phyloP scores from a whole-genome alignment of 2,888 invertebrate genomes.

The Unio delphinus region DNA sequence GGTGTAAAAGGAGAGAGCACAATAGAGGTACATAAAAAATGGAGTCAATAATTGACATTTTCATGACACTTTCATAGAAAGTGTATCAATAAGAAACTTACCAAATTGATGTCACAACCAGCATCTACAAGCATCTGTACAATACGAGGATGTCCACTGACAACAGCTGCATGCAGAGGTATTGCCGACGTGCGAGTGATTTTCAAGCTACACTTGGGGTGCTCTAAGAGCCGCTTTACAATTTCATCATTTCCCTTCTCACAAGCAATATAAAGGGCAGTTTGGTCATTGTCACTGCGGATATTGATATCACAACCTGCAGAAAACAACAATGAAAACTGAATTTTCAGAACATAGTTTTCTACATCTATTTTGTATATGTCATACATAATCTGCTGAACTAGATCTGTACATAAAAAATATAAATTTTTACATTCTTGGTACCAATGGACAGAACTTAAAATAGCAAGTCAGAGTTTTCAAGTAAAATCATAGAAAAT shows the following conservation, averaged over 20 bases:
- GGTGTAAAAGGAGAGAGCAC: too few species aligned
- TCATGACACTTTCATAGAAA: not conserved
- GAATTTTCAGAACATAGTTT: not conserved
- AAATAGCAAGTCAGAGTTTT: too few species aligned
- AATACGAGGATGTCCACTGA: slow-evolving; percentile 49
- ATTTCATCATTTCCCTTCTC: slow-evolving; percentile 59
- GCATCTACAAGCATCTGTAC: slow-evolving; percentile 56
- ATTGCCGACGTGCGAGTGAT: slow-evolving; percentile 39
- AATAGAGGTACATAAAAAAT: not conserved
- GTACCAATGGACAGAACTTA: too few species aligned
- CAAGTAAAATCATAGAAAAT: too few species aligned
- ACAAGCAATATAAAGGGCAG: slow-evolving; percentile 65
- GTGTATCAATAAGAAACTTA: slow-evolving; percentile 21
- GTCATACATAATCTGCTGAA: not conserved
- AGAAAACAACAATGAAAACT: slow-evolving; percentile 3
- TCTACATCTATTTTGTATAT: not conserved
- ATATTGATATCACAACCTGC: slow-evolving; percentile 66
- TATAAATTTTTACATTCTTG: too few species aligned
- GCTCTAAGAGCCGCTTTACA: slow-evolving; percentile 51
- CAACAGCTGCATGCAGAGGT: slow-evolving; percentile 63
- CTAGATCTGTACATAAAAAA: too few species aligned
- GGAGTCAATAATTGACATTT: not conserved
- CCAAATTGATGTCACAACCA: slow-evolving; percentile 67
- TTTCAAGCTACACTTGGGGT: slow-evolving; percentile 44
- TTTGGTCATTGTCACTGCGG: slow-evolving; percentile 49